Percentiles rank a stretch among this genome's conserved stretches.
Evolutionary conservation across 2,888 invertebrate species (phyloP).

Genomic region (Pelosia muscerda): DNA sequence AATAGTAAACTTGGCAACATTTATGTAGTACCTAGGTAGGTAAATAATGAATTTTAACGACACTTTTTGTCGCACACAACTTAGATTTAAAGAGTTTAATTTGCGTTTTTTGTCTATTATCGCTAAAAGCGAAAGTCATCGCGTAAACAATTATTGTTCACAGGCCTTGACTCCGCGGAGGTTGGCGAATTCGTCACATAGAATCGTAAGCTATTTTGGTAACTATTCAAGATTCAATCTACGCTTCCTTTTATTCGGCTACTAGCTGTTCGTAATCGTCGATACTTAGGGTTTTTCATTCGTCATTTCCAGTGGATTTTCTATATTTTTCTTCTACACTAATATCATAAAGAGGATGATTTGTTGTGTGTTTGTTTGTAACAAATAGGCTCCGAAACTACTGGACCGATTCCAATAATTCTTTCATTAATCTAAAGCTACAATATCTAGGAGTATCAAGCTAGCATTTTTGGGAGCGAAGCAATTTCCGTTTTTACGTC

Average conservation of each 20-base stretch:
- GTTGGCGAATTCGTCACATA: conserved; percentile 40
- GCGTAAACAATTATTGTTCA: conserved; percentile 44
- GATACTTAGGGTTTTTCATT: not conserved
- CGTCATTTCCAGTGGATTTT: too few species aligned
- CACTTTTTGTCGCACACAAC: conserved; percentile 30
- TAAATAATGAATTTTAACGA: conserved; percentile 15
- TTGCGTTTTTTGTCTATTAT: conserved; percentile 52
- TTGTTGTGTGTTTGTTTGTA: too few species aligned
- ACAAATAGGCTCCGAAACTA: too few species aligned
- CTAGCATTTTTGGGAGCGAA: too few species aligned
- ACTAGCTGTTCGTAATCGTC: conserved; percentile 8
- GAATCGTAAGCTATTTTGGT: conserved; percentile 35
- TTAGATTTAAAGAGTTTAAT: conserved; percentile 24
- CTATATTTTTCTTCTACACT: too few species aligned
- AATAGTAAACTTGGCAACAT: too few species aligned
- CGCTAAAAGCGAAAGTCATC: conserved; percentile 64
- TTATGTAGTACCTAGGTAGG: not conserved
- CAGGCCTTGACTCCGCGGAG: conserved; percentile 50
- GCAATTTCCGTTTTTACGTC: too few species aligned
- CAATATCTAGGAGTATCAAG: too few species aligned
- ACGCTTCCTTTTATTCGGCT: conserved; percentile 23
- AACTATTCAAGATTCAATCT: conserved; percentile 11
- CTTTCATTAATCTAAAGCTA: too few species aligned
- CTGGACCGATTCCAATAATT: too few species aligned
- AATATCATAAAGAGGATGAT: too few species aligned